Evolutionary conservation across 1,140 invertebrate genomes (phyloP), one percentile per base, ranked within the genome.

Genomic region (Yoshiicerus persimilis): DNA sequence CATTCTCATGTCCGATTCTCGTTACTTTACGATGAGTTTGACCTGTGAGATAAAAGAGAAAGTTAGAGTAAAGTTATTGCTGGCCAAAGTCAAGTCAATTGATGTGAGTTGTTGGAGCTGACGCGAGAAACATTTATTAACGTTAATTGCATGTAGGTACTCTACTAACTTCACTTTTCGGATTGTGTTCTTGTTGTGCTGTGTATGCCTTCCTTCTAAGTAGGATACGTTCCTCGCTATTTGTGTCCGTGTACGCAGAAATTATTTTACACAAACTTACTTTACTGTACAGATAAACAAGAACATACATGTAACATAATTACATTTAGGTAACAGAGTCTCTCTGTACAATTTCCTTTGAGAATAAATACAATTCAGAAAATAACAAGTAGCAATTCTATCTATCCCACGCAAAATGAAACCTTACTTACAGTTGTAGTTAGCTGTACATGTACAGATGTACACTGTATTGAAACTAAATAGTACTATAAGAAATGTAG

Each of bases 101-200:
- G 75, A 80, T 80, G 75, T 36, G 75, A 80, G 75, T 80, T 80
- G 75, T 80, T 80, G 75, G 75, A 80, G n/a, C 75, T 80, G 75
- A 80, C 75, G 75, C 75, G 75, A 80, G 75, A 80, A 80, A 80
- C 75, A 80, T 80, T 80, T 80, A 80, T 80, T 80, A 80, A 80
- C 75, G 75, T 80, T 80, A 80, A 80, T 80, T 80, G 75, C 75
- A 80, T 80, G 64, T 36, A 80, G 32, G 66, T 70, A 30, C 11
- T 32, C 27, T 30, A 30, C 66, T 70, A 70, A 30, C 25, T 70
- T 30, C 25, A 70, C 23, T 70, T 56, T 56, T 56, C 47, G 4
- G 20, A 56, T 56, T 56, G 47, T 56, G 47, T 56, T 16, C 2
- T 41, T 13, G 16, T 41, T 9, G 1, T 1, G 39, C 9, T 41